Evolutionary conservation across 2,113 vertebrate species (phyloP), one percentile per base, ranked within the genome.

Genomic region (Callithrix jacchus): DNA sequence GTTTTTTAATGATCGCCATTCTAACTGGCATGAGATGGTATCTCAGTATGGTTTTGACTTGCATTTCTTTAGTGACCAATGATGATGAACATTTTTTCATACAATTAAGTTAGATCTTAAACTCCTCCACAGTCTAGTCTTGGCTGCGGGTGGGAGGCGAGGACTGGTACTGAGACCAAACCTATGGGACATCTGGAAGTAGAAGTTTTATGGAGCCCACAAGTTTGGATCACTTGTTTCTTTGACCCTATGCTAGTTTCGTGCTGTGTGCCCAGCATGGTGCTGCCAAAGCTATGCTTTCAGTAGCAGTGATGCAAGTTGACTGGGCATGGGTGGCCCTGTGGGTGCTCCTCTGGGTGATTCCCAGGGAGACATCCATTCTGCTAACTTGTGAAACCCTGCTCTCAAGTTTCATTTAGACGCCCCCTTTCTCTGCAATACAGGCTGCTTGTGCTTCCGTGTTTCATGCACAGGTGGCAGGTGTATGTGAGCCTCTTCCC

Each of bases 281-380:
- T 25, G 66, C 64, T 54, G 80, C 45, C 66, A 77, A 13, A 12
- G 37, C 70, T 42, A 25, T 1, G 16, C 8, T 10, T 14, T 3
- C 2, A n/a, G 37, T 45, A 47, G 9, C 13, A 45, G 45, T 11
- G 68, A 58, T 21, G 45, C 30, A 5, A 66, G 35, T 8, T 30
- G 66, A 21, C 1, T 27, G 2, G 56, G 79, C 0, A 4, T 0
- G 7, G 58, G 37, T 2, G 17, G 42, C 27, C 5, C 25, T 1
- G 6, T 0, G 4, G 88, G 40, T 2, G 1, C 47, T 84, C 20
- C 18, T 35, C 20, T 25, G 47, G 61, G 30, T 0, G 54, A 8
- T 27, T 52, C 68, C n/a, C 71, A 52, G 45, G 70, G 32, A 6
- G 2, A 21, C 1, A 2, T 2, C n/a, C 52, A 9, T 45, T 4